Conservation (phyloP, 1,140 invertebrate species). For the Drosophila sechellia region DNA sequence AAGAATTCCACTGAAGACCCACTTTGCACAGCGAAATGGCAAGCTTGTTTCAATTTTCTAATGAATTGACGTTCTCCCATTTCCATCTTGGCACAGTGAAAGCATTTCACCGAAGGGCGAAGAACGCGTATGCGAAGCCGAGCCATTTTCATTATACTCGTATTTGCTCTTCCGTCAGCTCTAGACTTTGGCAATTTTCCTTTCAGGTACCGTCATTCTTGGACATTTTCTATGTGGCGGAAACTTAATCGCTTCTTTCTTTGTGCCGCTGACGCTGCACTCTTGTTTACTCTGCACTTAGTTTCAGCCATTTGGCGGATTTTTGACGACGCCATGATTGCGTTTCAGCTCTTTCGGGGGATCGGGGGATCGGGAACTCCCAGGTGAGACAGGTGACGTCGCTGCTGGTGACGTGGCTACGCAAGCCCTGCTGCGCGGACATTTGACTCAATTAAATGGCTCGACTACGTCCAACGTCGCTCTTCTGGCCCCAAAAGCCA, state of each 20-base stretch:
- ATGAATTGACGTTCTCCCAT: not conserved
- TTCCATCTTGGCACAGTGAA: not conserved
- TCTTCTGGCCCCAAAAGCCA: constrained; percentile 36
- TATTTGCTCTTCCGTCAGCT: constrained; percentile 12
- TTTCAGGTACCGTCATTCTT: constrained; percentile 32
- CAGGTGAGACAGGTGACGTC: constrained; percentile 6
- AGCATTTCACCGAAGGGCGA: not conserved
- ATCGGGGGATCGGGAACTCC: not conserved
- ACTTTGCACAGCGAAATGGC: not conserved
- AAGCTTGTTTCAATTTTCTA: not conserved
- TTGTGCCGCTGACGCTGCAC: constrained; percentile 50
- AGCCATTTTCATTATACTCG: constrained; percentile 1
- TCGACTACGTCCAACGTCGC: constrained; percentile 6
- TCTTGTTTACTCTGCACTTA: constrained; percentile 52
- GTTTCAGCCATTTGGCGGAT: constrained; percentile 13
- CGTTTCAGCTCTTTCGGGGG: constrained; percentile 13
- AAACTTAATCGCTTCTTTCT: constrained; percentile 56
- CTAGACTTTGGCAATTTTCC: constrained; percentile 21
- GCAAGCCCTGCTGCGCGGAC: constrained; percentile 35
- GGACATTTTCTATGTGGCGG: constrained; percentile 30
- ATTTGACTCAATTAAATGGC: constrained; percentile 39
- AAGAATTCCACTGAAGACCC: not conserved
- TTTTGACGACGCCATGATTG: constrained; percentile 41
- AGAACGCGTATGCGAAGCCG: not conserved
- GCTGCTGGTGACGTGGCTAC: constrained; percentile 28